phyloP scores from a whole-genome alignment of 2,113 vertebrate genomes.

The Lagopus leucura region DNA sequence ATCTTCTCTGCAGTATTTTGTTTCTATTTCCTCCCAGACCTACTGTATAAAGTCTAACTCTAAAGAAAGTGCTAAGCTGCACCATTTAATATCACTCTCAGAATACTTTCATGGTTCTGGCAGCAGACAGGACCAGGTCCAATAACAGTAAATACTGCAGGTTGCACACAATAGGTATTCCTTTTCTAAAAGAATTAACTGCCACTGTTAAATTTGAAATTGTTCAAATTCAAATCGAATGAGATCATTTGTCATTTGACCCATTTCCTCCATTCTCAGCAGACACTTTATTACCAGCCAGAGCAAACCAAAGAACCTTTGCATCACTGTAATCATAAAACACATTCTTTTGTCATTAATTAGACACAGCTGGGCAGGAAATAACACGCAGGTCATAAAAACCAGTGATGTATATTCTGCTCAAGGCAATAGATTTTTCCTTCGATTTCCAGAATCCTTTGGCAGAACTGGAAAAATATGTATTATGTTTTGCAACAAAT shows the following conservation, averaged over 20 bases:
- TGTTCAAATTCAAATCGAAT: background rate
- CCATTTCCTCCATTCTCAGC: constrained; percentile 30
- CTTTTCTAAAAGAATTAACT: constrained; percentile 2
- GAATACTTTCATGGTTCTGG: background rate
- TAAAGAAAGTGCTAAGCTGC: background rate
- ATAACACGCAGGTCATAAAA: constrained; percentile 46
- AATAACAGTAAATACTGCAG: constrained; percentile 5
- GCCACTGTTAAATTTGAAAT: constrained; percentile 44
- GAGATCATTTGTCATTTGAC: background rate
- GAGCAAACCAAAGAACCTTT: constrained; percentile 39
- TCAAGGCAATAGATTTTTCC: constrained; percentile 40
- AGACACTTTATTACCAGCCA: constrained; percentile 37
- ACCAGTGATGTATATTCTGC: constrained; percentile 5
- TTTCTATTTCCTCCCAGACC: background rate
- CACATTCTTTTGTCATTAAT: constrained; percentile 66
- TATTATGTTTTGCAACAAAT: background rate
- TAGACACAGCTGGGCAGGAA: constrained; percentile 61
- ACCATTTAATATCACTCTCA: background rate
- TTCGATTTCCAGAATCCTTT: background rate
- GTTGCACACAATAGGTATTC: background rate
- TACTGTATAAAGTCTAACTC: background rate
- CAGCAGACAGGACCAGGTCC: background rate
- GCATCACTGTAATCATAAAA: constrained; percentile 62
- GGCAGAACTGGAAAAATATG: background rate
- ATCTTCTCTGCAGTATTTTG: background rate